These are phyloP conservation scores for Pantelozetes paolii DNA, from an alignment of 2,888 invertebrate genomes.

Conservation along the genomic window DNA sequence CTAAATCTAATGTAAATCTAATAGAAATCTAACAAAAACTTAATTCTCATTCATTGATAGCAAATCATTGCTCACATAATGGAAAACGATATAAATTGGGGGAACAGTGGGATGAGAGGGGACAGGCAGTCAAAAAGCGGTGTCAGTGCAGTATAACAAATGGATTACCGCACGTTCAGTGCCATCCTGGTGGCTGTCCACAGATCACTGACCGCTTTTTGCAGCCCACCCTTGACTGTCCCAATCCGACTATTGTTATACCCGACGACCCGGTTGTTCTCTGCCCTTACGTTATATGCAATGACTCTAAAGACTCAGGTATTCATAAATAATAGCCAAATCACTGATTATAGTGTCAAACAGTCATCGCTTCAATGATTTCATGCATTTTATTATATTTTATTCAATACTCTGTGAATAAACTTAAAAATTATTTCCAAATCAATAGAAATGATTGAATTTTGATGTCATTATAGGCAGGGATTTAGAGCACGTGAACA, in stretches of 20 bases:
- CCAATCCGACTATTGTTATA: conserved; percentile 45
- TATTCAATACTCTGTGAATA: too few relatives aligned
- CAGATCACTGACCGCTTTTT: conserved; percentile 46
- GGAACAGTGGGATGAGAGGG: conserved; percentile 47
- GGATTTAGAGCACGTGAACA: conserved; percentile 48
- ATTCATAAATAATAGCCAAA: neutral
- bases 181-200: conserved; percentile 45
- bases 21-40: conserved; percentile 21
- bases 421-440: too few relatives aligned
- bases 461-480: conserved; percentile 44
- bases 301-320: conserved; percentile 46
- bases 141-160: conserved; percentile 42
- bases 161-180: conserved; percentile 42
- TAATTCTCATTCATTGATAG: conserved; percentile 35
- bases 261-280: conserved; percentile 47
- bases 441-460: neutral
- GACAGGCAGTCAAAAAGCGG: conserved; percentile 30
- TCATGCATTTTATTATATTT: too few relatives aligned
- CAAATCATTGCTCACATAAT: conserved; percentile 45
- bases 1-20: too few relatives aligned
- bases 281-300: conserved; percentile 48
- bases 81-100: conserved; percentile 45
- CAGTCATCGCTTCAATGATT: neutral
- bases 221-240: conserved; percentile 46
- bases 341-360: neutral